Conservation (phyloP, 1,140 invertebrate species). For the Polypedilum vanderplanki region DNA sequence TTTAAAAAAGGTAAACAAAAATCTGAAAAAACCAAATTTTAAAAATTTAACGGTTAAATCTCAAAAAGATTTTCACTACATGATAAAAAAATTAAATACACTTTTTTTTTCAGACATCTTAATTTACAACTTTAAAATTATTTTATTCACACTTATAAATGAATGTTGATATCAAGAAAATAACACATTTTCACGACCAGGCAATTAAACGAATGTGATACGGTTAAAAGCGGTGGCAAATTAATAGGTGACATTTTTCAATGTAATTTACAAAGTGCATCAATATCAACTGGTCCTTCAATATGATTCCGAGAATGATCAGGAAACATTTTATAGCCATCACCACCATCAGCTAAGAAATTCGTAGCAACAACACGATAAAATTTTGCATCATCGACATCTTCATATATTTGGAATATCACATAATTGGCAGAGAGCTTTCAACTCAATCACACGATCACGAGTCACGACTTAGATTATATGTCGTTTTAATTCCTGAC, state of each 20-base stretch:
- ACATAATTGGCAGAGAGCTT: slow-evolving; percentile 57
- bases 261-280: slow-evolving; percentile 42
- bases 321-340: slow-evolving; percentile 49
- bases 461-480: slow-evolving; percentile 47
- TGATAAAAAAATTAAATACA: too few species aligned
- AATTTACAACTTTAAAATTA: too few species aligned
- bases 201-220: neutral
- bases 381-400: slow-evolving; percentile 45
- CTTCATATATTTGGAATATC: slow-evolving; percentile 54
- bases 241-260: slow-evolving; percentile 37
- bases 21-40: too few species aligned
- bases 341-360: slow-evolving; percentile 61
- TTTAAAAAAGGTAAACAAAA: too few species aligned
- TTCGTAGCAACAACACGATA: slow-evolving; percentile 56
- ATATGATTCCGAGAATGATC: slow-evolving; percentile 36
- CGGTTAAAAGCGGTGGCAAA: neutral
- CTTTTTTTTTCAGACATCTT: too few species aligned
- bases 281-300: slow-evolving; percentile 37
- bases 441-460: slow-evolving; percentile 51
- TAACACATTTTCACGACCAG: too few species aligned
- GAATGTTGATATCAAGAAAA: too few species aligned
- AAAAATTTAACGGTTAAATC: too few species aligned
- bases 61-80: too few species aligned
- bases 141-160: too few species aligned
- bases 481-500: slow-evolving; percentile 47